Base-by-base conservation (phyloP, 2,113 vertebrate species). In the Melanerpes aurifrons region DNA sequence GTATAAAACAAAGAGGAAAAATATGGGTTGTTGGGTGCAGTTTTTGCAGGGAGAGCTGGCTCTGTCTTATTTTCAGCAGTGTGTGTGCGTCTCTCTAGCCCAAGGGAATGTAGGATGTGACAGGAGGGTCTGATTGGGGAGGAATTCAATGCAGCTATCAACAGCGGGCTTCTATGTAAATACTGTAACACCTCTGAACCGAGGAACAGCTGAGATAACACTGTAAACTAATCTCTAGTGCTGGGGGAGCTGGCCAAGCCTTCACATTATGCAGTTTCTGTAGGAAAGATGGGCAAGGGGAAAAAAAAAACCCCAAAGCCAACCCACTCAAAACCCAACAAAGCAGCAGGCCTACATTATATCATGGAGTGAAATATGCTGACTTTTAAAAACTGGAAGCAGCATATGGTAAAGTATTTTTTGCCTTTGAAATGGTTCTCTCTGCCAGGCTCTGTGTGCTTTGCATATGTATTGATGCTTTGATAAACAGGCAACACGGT, bases 121-220 rank as follows among this genome's bases (percentile, higher is more conserved):
- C 59, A 43, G 66, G 86, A 91, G 73, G 69, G 92, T 82, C 89
- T 95, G 86, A 73, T 10, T 90, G 92, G 68, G 87, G 45, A 96
- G 94, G 94, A 97, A 97, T 97, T 95, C 86, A 83, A 88, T 37
- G 87, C 92, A 95, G 95, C 90, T 95, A 92, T 91, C 96, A 96
- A 94, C 93, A 97, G 82, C 47, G 22, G 87, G 83, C 96, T 97
- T 97, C 96, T 97, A 92, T 89, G 96, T 97, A 95, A 98, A 98
- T 96, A 97, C 95, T 92, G 85, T 37, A 85, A 97, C 97, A 98
- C 96, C 94, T 97, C 97, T 40, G 86, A 97, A 95, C 47, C 0
- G 3, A 95, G 69, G 87, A 96, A 96, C 97, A 97, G 98, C 98
- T 98, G 97, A 97, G 97, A 97, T 97, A 97, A 97, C 92, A 96